Conservation (phyloP, 1,140 invertebrate genomes). For the Prorops nasuta region DNA sequence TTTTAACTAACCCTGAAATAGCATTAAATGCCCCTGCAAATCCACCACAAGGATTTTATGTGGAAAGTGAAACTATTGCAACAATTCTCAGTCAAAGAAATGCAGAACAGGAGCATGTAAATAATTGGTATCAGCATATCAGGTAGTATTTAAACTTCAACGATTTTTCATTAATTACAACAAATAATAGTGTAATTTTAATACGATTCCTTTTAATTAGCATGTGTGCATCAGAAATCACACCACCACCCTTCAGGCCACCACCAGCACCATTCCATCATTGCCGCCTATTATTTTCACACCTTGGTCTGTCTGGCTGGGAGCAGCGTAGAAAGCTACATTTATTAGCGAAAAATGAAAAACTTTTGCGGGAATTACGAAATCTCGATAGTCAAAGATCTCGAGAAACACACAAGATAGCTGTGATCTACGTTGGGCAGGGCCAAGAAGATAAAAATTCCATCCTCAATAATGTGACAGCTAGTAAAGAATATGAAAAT, state of each 20-base stretch:
- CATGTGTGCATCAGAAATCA: constrained; percentile 39
- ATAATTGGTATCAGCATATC: constrained; percentile 52
- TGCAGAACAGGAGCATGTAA: constrained; percentile 71
- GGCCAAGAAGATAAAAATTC: constrained; percentile 96
- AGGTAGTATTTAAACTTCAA: constrained; percentile 27
- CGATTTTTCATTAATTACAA: constrained; percentile 3
- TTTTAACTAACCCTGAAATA: constrained; percentile 69
- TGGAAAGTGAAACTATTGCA: constrained; percentile 83
- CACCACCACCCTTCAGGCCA: constrained; percentile 40
- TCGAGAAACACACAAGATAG: constrained; percentile 98
- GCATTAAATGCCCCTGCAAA: constrained; percentile 71
- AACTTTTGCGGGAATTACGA: constrained; percentile 84
- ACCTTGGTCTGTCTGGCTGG: constrained; percentile 87
- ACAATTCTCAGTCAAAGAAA: constrained; percentile 78
- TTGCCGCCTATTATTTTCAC: constrained; percentile 84
- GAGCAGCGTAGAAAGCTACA: constrained; percentile 83
- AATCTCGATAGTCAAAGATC: constrained; percentile 89
- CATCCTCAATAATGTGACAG: constrained; percentile 71
- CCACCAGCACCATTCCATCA: constrained; percentile 73
- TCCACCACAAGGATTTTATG: constrained; percentile 65
- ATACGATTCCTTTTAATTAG: constrained; percentile 22
- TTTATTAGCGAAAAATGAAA: constrained; percentile 86
- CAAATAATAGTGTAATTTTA: background rate
- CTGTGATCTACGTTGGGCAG: constrained; percentile 95
- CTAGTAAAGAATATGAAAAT: constrained; percentile 89